Evolutionary conservation across 2,888 invertebrate genomes (phyloP).

Genomic region (Perithous albicinctus): DNA sequence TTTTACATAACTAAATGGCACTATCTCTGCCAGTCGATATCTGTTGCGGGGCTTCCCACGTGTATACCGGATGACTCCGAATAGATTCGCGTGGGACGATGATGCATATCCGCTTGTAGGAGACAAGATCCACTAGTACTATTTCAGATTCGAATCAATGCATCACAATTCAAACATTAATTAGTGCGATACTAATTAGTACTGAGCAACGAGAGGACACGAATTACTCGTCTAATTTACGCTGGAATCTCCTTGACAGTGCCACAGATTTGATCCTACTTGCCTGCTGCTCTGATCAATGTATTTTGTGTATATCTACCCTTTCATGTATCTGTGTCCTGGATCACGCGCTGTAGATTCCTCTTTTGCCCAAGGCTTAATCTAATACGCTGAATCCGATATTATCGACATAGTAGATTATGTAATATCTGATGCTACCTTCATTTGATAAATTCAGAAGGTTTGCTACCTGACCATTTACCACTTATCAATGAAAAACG

Average conservation of each 20-base stretch:
- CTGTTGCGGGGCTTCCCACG: neutral
- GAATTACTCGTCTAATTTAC: conserved; percentile 22
- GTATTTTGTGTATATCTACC: neutral
- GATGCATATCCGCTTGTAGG: neutral
- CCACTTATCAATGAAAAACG: conserved; percentile 7
- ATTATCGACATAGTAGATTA: neutral
- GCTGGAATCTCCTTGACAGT: conserved; percentile 8
- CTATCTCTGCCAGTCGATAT: neutral
- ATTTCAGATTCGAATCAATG: conserved; percentile 22
- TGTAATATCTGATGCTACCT: neutral
- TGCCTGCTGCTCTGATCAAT: neutral
- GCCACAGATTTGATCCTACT: neutral
- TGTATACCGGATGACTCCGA: neutral
- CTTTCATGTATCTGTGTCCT: neutral
- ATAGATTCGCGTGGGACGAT: conserved; percentile 3
- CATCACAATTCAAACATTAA: conserved; percentile 32
- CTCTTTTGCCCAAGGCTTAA: neutral
- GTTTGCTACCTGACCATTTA: neutral
- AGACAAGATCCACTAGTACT: neutral
- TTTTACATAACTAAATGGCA: no score
- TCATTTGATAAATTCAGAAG: neutral
- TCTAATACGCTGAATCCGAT: neutral
- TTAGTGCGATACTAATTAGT: conserved; percentile 43
- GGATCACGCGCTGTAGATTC: neutral
- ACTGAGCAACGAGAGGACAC: conserved; percentile 2